Base-by-base conservation (phyloP, 2,797 vertebrate species). In the Enteromius radiatus region DNA sequence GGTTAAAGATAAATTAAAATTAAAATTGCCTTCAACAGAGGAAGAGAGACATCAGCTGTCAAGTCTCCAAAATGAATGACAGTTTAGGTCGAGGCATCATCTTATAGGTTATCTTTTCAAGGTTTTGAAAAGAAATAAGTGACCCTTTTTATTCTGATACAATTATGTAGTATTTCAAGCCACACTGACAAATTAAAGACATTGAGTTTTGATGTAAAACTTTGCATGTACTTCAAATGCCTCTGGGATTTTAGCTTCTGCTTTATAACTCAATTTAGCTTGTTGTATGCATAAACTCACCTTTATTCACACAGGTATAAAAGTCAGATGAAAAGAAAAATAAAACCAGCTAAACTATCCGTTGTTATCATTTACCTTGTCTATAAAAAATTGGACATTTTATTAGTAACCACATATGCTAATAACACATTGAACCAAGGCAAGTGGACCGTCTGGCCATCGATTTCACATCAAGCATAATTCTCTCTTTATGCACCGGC, bases 391-490 rank as follows among this genome's bases (percentile, higher is more conserved):
- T 68, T 12, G n/a, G 21, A 26, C n/a, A 8, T 69, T 21, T 67
- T 59, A 54, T 76, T 21, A 69, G 26, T 59, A 59, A 56, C 36
- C 19, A 1, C 23, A 45, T 14, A 68, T 45, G 49, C 17, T 28
- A 21, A 80, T 41, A 82, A 83, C 10, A 36, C 67, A 38, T 2
- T 69, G 61, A 49, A 64, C 23, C 70, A n/a, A 23, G 2, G 33
- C 65, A 84, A 82, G 70, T 31, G 4, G 47, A 36, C 26, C 38
- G 5, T 82, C 77, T 56, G 59, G 65, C 82, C 59, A 81, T 49
- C 69, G 71, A 80, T 83, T 86, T 80, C 43, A 67, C 81, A 83
- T 83, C 65, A 52, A 79, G 49, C 69, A 64, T 38, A 54, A 70
- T 84, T 86, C 78, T 64, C 69, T 75, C 36, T 56, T 38, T 81